phyloP scores from a whole-genome alignment of 1,140 invertebrate genomes.

The Marisa cornuarietis region DNA sequence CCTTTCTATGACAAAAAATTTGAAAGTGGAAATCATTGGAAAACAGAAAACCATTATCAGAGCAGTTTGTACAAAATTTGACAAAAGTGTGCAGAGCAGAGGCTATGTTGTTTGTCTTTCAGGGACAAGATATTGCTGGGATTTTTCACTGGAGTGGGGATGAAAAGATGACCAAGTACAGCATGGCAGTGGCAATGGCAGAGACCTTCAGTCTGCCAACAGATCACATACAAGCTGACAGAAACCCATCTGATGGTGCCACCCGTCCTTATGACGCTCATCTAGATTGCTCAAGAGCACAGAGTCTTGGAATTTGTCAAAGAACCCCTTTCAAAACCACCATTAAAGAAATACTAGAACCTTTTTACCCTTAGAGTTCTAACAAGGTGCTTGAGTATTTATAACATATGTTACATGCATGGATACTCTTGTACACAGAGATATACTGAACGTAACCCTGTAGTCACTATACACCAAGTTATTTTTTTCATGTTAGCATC shows the following conservation, averaged over 20 bases:
- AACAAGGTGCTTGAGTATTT: too few species aligned
- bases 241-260: conserved; percentile 53
- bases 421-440: too few species aligned
- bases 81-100: background rate
- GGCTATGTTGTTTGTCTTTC: conserved; percentile 11
- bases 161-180: conserved; percentile 71
- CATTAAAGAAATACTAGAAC: conserved; percentile 60
- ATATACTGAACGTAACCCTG: too few species aligned
- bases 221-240: conserved; percentile 60
- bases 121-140: conserved; percentile 59
- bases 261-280: conserved; percentile 67
- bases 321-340: conserved; percentile 66
- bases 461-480: too few species aligned
- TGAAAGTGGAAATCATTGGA: background rate
- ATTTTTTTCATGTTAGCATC: too few species aligned
- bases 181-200: conserved; percentile 70
- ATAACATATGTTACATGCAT: too few species aligned
- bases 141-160: conserved; percentile 70
- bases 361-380: conserved; percentile 29
- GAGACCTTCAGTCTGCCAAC: conserved; percentile 63
- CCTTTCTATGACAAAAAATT: background rate
- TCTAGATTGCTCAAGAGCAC: conserved; percentile 64
- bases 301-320: conserved; percentile 60
- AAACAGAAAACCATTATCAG: background rate
- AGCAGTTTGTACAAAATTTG: background rate